These are phyloP conservation scores for Oryzias celebensis DNA, from an alignment of 2,113 vertebrate genomes.

Conservation along the genomic window DNA sequence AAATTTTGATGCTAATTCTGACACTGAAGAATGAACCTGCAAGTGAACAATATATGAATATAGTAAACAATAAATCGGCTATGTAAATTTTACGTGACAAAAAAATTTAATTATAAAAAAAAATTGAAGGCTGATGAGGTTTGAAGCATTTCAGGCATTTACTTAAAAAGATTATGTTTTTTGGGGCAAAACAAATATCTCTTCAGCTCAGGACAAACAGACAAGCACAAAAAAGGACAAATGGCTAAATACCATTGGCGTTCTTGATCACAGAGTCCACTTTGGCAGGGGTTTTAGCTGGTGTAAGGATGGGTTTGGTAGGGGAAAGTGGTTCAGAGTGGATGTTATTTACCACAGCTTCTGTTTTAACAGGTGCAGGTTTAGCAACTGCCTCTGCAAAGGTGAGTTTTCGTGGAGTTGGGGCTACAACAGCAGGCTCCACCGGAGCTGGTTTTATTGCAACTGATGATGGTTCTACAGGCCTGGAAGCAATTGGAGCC, in stretches of 20 bases:
- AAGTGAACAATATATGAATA: no score
- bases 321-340: conserved; percentile 42
- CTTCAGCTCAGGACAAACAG: conserved; percentile 3
- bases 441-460: conserved; percentile 21
- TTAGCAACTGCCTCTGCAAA: conserved; percentile 71
- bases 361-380: conserved; percentile 56
- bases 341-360: conserved; percentile 37
- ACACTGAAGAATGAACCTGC: no score
- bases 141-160: not conserved
- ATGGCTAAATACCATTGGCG: conserved; percentile 87
- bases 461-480: not conserved
- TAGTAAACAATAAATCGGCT: no score
- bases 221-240: conserved; percentile 52
- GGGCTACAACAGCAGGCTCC: conserved; percentile 30
- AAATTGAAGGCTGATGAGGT: not conserved
- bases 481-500: conserved; percentile 8
- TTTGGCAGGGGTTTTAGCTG: conserved; percentile 76
- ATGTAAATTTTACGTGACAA: no score
- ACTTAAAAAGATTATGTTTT: not conserved
- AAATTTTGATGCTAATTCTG: no score
- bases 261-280: conserved; percentile 89
- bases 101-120: no score
- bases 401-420: conserved; percentile 73
- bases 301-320: conserved; percentile 60
- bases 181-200: not conserved